Evolutionary conservation across 2,797 vertebrate species (phyloP).

Genomic region (Antennarius maculatus): DNA sequence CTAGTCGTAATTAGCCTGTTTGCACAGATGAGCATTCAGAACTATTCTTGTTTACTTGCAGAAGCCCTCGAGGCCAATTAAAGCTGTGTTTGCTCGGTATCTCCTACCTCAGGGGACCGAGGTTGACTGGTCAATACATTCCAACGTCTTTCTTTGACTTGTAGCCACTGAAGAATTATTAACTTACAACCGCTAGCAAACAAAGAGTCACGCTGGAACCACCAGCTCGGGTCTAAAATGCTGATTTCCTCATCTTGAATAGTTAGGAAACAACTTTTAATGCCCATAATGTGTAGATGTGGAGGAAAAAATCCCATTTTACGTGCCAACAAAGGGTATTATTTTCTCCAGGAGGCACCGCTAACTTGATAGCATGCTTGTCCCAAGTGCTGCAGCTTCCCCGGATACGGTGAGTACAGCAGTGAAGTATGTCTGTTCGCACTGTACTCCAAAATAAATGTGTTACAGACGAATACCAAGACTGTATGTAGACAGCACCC

Average conservation of each 20-base stretch:
- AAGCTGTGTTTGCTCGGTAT: slow-evolving; percentile 40
- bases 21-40: slow-evolving; percentile 54
- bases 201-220: neutral
- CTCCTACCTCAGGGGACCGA: slow-evolving; percentile 61
- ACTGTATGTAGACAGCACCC: slow-evolving; percentile 70
- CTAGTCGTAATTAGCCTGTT: slow-evolving; percentile 49
- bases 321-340: slow-evolving; percentile 54
- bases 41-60: slow-evolving; percentile 64
- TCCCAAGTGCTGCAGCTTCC: slow-evolving; percentile 61
- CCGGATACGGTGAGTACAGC: slow-evolving; percentile 76
- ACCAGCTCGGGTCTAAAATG: neutral
- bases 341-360: slow-evolving; percentile 46
- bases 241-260: neutral
- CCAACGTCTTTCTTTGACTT: slow-evolving; percentile 53
- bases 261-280: neutral
- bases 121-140: slow-evolving; percentile 57
- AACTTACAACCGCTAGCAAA: slow-evolving; percentile 36
- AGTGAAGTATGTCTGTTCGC: slow-evolving; percentile 71
- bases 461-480: slow-evolving; percentile 67
- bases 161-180: slow-evolving; percentile 42
- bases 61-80: slow-evolving; percentile 79
- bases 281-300: slow-evolving; percentile 16
- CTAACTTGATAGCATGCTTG: slow-evolving; percentile 54
- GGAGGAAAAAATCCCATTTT: slow-evolving; percentile 42
- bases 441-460: slow-evolving; percentile 74